These are phyloP conservation scores for Nomia melanderi DNA, from an alignment of 1,140 invertebrate species.

Conservation along the genomic window DNA sequence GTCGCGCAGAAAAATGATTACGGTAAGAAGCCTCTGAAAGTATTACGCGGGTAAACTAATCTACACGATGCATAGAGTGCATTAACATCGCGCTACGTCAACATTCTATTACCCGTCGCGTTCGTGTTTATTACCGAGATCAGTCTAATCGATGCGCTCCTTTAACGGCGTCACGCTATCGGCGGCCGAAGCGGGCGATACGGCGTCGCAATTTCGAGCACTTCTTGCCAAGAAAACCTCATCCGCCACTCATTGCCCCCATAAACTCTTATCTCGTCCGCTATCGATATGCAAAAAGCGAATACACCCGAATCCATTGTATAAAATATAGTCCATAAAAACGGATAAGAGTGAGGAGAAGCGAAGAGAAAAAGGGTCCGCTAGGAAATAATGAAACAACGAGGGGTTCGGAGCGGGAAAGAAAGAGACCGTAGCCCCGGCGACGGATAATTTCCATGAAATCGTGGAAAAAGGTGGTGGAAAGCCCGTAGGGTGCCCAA, in stretches of 20 bases:
- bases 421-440: not conserved
- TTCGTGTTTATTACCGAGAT: constrained; percentile 19
- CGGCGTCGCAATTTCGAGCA: not conserved
- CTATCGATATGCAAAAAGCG: constrained; percentile 9
- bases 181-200: not conserved
- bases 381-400: constrained; percentile 13
- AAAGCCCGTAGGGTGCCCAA: not conserved
- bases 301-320: not conserved
- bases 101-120: not conserved
- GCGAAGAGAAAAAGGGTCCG: not conserved
- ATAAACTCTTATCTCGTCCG: constrained; percentile 12
- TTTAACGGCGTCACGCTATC: not conserved
- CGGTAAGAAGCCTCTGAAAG: not conserved
- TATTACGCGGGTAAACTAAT: not conserved
- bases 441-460: constrained; percentile 11
- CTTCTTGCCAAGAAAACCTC: not conserved
- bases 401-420: not conserved
- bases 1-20: not conserved
- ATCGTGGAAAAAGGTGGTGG: not conserved
- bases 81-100: constrained; percentile 3
- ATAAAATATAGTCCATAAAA: not conserved
- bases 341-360: not conserved
- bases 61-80: not conserved
- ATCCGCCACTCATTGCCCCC: constrained; percentile 1
- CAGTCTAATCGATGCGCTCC: constrained; percentile 27